Conservation (phyloP, 2,113 vertebrate species). For the Haplochromis burtoni region DNA sequence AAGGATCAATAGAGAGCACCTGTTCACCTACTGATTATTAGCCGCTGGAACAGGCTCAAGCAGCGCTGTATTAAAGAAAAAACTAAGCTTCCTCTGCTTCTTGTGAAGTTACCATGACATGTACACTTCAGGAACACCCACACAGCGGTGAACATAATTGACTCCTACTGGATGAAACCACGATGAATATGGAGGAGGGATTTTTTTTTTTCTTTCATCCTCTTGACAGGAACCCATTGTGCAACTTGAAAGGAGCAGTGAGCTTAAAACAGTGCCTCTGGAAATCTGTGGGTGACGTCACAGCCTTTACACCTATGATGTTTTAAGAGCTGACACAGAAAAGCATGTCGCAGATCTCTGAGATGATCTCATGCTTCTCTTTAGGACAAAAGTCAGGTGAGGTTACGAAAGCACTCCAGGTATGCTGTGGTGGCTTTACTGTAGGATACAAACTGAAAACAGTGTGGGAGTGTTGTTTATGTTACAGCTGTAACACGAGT, state of each 20-base stretch:
- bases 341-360: neutral
- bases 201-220: neutral
- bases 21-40: neutral
- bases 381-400: neutral
- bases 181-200: neutral
- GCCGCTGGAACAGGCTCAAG: neutral
- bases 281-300: neutral
- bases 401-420: neutral
- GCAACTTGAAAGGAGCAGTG: neutral
- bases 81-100: neutral
- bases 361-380: neutral
- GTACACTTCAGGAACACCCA: neutral
- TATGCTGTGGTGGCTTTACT: neutral
- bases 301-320: neutral
- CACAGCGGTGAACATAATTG: neutral
- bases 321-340: neutral
- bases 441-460: neutral
- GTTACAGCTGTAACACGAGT: neutral
- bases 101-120: slow-evolving; percentile 19
- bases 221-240: neutral
- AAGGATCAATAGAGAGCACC: neutral
- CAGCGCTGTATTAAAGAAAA: neutral
- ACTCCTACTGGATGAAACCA: neutral
- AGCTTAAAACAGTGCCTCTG: neutral
- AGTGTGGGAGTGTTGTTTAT: neutral